These are phyloP conservation scores for Cyprinodon variegatus DNA, from an alignment of 2,113 vertebrate species.

Conservation along the genomic window DNA sequence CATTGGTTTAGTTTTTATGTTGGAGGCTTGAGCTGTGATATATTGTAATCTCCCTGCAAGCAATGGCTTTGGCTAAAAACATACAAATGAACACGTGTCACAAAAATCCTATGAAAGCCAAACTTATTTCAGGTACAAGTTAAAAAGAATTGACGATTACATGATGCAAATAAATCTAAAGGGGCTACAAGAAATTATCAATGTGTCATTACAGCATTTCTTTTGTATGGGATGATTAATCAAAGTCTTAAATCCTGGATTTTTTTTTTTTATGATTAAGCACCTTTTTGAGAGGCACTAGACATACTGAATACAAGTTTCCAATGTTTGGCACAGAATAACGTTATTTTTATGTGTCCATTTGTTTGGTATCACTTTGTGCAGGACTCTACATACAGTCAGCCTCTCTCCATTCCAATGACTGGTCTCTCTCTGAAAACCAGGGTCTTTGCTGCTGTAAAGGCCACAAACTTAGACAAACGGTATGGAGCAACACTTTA, in stretches of 20 bases:
- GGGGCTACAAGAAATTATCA: too few species aligned
- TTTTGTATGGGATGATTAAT: too few species aligned
- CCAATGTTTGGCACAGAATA: background rate
- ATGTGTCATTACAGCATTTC: too few species aligned
- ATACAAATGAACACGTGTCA: background rate
- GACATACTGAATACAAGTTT: background rate
- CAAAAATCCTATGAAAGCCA: background rate
- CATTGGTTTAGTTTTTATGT: background rate
- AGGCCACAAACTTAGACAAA: slow-evolving; percentile 94
- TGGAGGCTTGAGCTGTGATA: background rate
- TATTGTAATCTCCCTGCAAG: background rate
- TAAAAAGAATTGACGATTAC: too few species aligned
- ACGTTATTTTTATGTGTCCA: background rate
- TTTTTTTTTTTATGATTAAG: background rate
- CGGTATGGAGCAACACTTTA: slow-evolving; percentile 77
- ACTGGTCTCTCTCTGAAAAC: slow-evolving; percentile 94
- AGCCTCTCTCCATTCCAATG: slow-evolving; percentile 90
- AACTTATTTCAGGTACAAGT: background rate
- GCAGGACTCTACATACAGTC: slow-evolving; percentile 92
- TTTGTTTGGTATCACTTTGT: background rate
- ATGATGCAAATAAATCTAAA: too few species aligned
- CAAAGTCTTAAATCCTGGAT: too few species aligned
- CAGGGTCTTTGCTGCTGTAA: slow-evolving; percentile 95
- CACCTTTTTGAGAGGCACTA: background rate
- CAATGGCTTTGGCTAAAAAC: background rate